Base-by-base conservation (phyloP, 2,113 vertebrate genomes). In the Baryphthengus martii region DNA sequence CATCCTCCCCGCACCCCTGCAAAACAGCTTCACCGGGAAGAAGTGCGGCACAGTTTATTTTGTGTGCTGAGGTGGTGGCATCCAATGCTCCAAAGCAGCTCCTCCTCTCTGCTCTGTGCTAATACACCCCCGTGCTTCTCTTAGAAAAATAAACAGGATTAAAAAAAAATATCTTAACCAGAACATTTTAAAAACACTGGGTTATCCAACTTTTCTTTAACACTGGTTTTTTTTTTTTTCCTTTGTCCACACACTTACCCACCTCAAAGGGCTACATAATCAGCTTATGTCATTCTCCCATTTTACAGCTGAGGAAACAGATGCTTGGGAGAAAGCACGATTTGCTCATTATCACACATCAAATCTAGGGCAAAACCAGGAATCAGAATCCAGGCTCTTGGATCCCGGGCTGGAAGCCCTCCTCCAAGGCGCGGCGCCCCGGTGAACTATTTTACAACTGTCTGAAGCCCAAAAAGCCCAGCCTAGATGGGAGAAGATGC, bases 261-360 rank as follows among this genome's bases (percentile, higher is more conserved):
- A 89, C 84, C 96, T 96, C 94, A 73, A 85, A 93, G 74, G 62
- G 94, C 85, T 90, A 72, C 53, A 82, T 92, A 91, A 94, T 92
- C 93, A 94, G 95, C 89, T 95, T 93, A 96, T 94, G 95, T 85
- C 91, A 94, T 93, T 91, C 89, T 93, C 94, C 85, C 81, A 53
- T 94, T 95, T 95, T 95, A 92, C 95, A 96, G 94, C 86, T 89
- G 94, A 94, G 95, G 89, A 96, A 97, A 94, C 91, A 95, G 96
- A 97, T 94, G 95, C 96, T 87, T 86, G 89, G 91, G 94, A 96
- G 95, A 95, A 94, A 94, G 86, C 94, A 90, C 2, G 18, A 89
- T 50, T 95, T 89, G 83, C 84, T 90, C 91, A 93, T 74, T 95
- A 89, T 95, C 89, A 84, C 95, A 95, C 59, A 93, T 42, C 80